These are phyloP conservation scores for Noctua fimbriata DNA, from an alignment of 2,888 invertebrate genomes.

Conservation along the genomic window DNA sequence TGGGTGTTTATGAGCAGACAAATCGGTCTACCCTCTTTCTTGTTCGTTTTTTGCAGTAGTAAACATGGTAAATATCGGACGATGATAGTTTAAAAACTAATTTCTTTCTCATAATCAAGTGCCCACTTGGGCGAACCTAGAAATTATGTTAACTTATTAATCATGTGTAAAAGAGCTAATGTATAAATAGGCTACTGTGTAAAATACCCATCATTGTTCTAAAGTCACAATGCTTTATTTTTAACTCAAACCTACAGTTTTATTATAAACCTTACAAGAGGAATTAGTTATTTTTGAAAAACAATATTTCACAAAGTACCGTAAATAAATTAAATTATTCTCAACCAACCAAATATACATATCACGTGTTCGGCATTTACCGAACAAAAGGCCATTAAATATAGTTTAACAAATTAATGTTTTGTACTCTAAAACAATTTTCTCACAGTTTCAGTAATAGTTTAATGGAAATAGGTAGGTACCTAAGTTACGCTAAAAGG, in stretches of 20 bases:
- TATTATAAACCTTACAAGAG: not conserved
- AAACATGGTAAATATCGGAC: too few relatives aligned
- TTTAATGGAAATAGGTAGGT: conserved; percentile 31
- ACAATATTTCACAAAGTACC: conserved; percentile 12
- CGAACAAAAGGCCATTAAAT: conserved; percentile 25
- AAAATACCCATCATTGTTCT: not conserved
- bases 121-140: too few relatives aligned
- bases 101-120: too few relatives aligned
- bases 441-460: conserved; percentile 27
- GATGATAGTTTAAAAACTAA: too few relatives aligned
- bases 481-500: conserved; percentile 37
- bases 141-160: not conserved
- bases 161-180: not conserved
- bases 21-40: too few relatives aligned
- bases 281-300: not conserved
- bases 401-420: conserved; percentile 19
- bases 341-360: not conserved
- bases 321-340: not conserved
- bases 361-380: conserved; percentile 3
- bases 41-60: too few relatives aligned
- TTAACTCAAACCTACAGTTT: not conserved
- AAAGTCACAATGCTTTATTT: not conserved
- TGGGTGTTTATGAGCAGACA: too few relatives aligned
- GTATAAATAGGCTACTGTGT: too few relatives aligned
- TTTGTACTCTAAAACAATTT: conserved; percentile 35